Percentiles rank a stretch among this genome's conserved stretches.
phyloP scores from a whole-genome alignment of 2,797 vertebrate species.

The Pristis pectinata region DNA sequence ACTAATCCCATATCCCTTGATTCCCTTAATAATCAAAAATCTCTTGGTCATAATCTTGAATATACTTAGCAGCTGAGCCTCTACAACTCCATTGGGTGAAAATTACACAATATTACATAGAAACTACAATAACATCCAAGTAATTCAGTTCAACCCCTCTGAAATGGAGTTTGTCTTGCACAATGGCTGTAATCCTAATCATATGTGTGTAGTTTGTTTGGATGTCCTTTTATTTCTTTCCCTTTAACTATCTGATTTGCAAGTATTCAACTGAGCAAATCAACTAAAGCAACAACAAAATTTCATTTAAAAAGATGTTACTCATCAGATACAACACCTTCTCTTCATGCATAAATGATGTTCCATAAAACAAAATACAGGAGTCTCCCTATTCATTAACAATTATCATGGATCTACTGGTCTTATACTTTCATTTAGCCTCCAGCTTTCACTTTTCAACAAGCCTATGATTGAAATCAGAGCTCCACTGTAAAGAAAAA shows the following conservation, averaged over 20 bases:
- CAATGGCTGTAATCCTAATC: not conserved
- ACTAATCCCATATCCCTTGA: no score
- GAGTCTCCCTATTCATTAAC: not conserved
- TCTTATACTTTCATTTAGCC: not conserved
- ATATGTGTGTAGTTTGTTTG: not conserved
- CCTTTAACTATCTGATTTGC: not conserved
- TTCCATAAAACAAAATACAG: constrained; percentile 9
- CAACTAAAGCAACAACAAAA: not conserved
- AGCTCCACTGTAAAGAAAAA: not conserved
- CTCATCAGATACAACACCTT: not conserved
- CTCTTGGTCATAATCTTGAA: no score
- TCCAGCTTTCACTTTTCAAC: not conserved
- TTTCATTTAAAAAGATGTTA: not conserved
- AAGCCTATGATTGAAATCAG: not conserved
- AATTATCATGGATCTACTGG: not conserved
- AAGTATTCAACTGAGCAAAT: not conserved
- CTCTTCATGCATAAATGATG: not conserved
- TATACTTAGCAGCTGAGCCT: no score
- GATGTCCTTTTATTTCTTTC: not conserved
- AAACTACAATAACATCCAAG: not conserved
- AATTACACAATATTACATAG: not conserved
- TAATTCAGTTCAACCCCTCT: not conserved
- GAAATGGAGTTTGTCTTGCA: not conserved
- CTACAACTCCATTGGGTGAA: no score
- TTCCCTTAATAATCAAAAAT: no score